Percentiles rank a stretch among this genome's conserved stretches.
phyloP scores from a whole-genome alignment of 2,888 invertebrate genomes.

The Stegophylla sp. region DNA sequence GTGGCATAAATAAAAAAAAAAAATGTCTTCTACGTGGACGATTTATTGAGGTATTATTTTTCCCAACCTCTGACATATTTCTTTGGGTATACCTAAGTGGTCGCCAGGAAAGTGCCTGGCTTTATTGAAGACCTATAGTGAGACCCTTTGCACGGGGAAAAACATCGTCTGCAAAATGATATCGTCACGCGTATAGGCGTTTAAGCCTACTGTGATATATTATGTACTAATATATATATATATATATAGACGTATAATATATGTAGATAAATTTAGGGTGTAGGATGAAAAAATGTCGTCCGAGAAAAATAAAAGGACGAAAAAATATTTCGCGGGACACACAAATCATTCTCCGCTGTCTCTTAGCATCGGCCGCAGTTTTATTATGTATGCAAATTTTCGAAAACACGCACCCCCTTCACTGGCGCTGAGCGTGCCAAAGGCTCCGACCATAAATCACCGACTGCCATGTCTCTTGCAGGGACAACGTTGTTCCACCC shows the following conservation, averaged over 20 bases:
- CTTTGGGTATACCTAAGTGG: slow-evolving; percentile 21
- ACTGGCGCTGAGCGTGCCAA: slow-evolving; percentile 51
- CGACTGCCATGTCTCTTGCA: slow-evolving; percentile 47
- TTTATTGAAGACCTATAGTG: slow-evolving; percentile 21
- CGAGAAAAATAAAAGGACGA: slow-evolving; percentile 7
- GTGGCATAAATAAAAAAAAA: slow-evolving; percentile 45
- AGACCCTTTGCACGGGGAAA: background rate
- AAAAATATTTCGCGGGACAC: slow-evolving; percentile 43
- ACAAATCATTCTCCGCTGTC: slow-evolving; percentile 55
- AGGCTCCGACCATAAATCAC: slow-evolving; percentile 49
- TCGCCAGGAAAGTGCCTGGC: slow-evolving; percentile 46
- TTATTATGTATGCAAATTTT: slow-evolving; percentile 58
- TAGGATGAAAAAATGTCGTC: slow-evolving; percentile 46
- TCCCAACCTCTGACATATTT: slow-evolving; percentile 19
- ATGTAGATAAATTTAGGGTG: slow-evolving; percentile 30
- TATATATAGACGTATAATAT: slow-evolving; percentile 14
- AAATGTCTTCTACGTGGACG: slow-evolving; percentile 30
- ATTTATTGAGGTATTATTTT: slow-evolving; percentile 52
- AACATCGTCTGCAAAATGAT: slow-evolving; percentile 35
- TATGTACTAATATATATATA: background rate
- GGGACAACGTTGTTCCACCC: slow-evolving; percentile 47
- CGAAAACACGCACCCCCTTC: slow-evolving; percentile 57
- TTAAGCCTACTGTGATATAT: slow-evolving; percentile 3
- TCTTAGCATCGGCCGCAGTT: slow-evolving; percentile 53
- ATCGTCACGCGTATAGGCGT: slow-evolving; percentile 38